Base-by-base conservation (phyloP, 2,113 vertebrate species). In the Xyrauchen texanus region DNA sequence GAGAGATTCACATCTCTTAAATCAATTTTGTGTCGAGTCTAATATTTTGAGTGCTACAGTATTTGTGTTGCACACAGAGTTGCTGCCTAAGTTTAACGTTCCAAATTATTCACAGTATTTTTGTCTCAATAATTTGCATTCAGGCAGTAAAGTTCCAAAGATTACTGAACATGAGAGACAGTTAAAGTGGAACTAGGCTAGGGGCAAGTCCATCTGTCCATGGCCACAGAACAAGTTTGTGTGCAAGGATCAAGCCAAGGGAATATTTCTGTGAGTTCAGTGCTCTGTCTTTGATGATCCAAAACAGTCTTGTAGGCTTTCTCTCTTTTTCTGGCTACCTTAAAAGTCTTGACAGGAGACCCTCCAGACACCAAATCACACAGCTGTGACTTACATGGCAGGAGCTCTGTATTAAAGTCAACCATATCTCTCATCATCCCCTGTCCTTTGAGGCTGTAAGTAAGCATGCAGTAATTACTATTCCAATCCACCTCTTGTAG, bases 361-460 rank as follows among this genome's bases (percentile, higher is more conserved):
- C 70, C 69, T 84, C 76, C 77, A 83, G 78, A 78, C 75, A 75
- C n/a, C 10, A 6, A 85, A 75, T 69, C 64, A n/a, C 63, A 78
- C 72, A 83, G 65, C 79, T 84, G 42, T 79, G 85, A 81, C 83
- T 81, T 58, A 77, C 81, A 75, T 68, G 21, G 13, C 9, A 51
- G 62, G 4, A 64, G 9, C 77, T 71, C 21, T 3, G 7, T 8
- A 77, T 68, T 8, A 15, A 42, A 70, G n/a, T 21, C 61, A 82
- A 77, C 83, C 34, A 42, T 62, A 68, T 77, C 86, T 78, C 69
- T 85, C 76, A 51, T 77, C 21, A 67, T 82, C 76, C 51, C 11
- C 44, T 16, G 4, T 68, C 84, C 69, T 79, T 55, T 10, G 12
- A 79, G 81, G 80, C 75, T 78, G 46, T 72, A 78, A 83, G 15